Evolutionary conservation across 2,113 vertebrate species (phyloP).

Genomic region (Leptodactylus fuscus): DNA sequence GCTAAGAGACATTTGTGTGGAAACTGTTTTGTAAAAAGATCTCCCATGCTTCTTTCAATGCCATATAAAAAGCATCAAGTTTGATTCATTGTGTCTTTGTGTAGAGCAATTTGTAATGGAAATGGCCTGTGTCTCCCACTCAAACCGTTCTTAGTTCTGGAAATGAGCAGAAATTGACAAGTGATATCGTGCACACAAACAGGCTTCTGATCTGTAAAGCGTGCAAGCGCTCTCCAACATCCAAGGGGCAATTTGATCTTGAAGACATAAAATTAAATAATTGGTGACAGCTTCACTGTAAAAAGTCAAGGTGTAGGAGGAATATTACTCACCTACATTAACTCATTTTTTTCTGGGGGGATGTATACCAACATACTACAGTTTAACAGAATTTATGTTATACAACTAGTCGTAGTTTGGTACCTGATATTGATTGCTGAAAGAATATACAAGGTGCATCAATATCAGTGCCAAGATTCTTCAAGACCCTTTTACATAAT

Average conservation of each 20-base stretch:
- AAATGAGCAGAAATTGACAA: not conserved
- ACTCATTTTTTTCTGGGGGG: not conserved
- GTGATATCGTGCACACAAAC: not conserved
- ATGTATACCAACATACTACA: not conserved
- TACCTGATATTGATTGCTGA: not conserved
- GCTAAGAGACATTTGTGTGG: conserved; percentile 14
- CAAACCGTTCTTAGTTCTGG: not conserved
- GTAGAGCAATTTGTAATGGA: conserved; percentile 19
- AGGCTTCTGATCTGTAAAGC: not conserved
- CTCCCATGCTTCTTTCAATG: not conserved
- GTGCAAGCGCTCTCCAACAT: not conserved
- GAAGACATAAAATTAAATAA: not conserved
- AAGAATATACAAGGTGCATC: not conserved
- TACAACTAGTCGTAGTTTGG: not conserved
- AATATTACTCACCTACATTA: not conserved
- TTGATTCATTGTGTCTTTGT: conserved; percentile 15
- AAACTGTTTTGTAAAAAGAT: conserved; percentile 10
- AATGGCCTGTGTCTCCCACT: conserved; percentile 34
- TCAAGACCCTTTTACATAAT: not conserved
- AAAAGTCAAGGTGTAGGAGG: conserved; percentile 8
- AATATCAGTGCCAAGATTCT: not conserved
- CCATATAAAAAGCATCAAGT: not conserved
- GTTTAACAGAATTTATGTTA: not conserved
- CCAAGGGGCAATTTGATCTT: not conserved
- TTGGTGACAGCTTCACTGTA: not conserved